These are phyloP conservation scores for Eulemur rubriventer DNA, from an alignment of 2,797 vertebrate species.

Conservation along the genomic window DNA sequence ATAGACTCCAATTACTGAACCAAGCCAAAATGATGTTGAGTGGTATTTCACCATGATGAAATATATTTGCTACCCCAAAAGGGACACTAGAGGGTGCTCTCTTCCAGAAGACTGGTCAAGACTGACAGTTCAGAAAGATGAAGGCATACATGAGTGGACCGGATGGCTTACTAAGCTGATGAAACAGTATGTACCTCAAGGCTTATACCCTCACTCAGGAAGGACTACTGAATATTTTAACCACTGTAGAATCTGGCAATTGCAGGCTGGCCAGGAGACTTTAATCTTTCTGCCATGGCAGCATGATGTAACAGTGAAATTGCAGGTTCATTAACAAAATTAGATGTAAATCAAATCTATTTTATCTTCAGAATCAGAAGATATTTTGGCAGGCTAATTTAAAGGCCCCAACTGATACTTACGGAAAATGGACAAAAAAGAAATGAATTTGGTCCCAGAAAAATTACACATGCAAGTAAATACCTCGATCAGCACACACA, in stretches of 20 bases:
- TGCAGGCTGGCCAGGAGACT: not conserved
- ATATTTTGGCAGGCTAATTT: not conserved
- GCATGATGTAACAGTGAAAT: not conserved
- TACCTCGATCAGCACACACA: not conserved
- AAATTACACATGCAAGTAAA: not conserved
- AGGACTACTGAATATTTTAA: not conserved
- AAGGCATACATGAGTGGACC: not conserved
- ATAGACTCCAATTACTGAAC: not conserved
- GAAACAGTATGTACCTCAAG: not conserved
- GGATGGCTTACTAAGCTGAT: not conserved
- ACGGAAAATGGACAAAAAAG: not conserved
- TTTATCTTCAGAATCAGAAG: not conserved
- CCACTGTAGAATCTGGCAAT: not conserved
- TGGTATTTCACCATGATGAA: not conserved
- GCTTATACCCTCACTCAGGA: not conserved
- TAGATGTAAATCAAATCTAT: not conserved
- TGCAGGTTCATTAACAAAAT: not conserved
- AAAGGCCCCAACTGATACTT: not conserved
- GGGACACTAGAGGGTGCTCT: not conserved
- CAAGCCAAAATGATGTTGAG: not conserved
- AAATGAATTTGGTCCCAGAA: not conserved
- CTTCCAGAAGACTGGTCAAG: not conserved
- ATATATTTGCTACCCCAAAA: not conserved
- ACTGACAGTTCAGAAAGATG: not conserved
- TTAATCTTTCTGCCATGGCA: not conserved